These are phyloP conservation scores for Hyperopisus bebe DNA, from an alignment of 2,113 vertebrate species.

Conservation along the genomic window DNA sequence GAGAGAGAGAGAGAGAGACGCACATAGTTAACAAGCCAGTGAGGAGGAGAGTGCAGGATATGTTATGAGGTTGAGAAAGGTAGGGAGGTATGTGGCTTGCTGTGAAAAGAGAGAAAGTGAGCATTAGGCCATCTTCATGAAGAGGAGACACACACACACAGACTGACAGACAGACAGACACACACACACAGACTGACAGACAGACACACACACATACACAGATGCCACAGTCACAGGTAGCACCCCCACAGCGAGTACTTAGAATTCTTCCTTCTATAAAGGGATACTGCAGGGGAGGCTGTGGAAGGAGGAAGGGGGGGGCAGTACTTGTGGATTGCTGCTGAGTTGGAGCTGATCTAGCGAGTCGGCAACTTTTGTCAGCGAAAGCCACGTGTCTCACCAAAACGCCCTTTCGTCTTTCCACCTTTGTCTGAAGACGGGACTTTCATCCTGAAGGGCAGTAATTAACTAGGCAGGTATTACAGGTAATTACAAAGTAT, in stretches of 20 bases:
- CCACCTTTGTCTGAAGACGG: neutral
- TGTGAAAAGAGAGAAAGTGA: neutral
- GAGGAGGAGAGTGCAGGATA: neutral
- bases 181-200: slow-evolving; percentile 22
- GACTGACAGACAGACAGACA: neutral
- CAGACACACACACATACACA: slow-evolving; percentile 8
- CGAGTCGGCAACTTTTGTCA: neutral
- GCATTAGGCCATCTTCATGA: slow-evolving; percentile 8
- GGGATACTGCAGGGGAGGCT: neutral
- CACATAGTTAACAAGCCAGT: neutral
- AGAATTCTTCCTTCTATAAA: neutral
- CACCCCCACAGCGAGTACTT: neutral
- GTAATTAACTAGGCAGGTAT: neutral
- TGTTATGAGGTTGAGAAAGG: neutral
- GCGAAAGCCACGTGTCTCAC: neutral
- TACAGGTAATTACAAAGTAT: neutral
- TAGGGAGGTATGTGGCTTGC: neutral
- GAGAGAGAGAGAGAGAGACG: neutral
- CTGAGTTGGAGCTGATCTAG: neutral
- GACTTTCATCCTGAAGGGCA: neutral
- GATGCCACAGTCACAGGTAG: neutral
- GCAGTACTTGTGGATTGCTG: neutral
- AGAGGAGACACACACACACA: slow-evolving; percentile 21
- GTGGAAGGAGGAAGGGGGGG: too few relatives aligned
- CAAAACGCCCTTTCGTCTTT: neutral